Evolutionary conservation across 2,113 vertebrate genomes (phyloP), one percentile per base, ranked within the genome.

Genomic region (Anarhynchus alexandrinus): DNA sequence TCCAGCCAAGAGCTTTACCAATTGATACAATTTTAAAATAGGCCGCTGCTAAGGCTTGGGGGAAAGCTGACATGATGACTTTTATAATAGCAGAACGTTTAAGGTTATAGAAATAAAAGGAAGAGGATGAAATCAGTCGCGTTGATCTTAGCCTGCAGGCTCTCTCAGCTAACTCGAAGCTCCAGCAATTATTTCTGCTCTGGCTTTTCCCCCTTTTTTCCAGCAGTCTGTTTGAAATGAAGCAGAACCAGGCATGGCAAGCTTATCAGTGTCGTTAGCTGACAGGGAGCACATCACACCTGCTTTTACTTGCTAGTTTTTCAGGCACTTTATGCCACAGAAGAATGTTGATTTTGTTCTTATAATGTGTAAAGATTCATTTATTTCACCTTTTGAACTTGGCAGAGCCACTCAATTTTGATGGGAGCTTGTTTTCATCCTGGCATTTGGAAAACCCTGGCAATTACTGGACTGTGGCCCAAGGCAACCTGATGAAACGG

Each of bases 151-250:
- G 98, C 98, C 98, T 97, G 97, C 98, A 96, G 98, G 98, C 98
- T 98, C 98, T 97, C 97, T 95, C 96, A 43, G 97, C 98, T 97
- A 97, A 88, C 98, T 98, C 86, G 94, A 97, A 98, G 97, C 98
- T 98, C 96, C 97, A 95, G 98, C 98, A 98, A 99, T 99, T 98
- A 99, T 98, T 98, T 98, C 98, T 98, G 98, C 98, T 98, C 94
- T 65, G 96, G 87, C 97, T 98, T 96, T 97, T 85, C 95, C 98
- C 94, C 86, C 85, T 89, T 94, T 96, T 95, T 86, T 81, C 79
- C 88, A 97, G 94, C 97, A 97, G 97, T 97, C 97, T 98, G 97
- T 98, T 98, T 98, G 98, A 98, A 98, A 98, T 98, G 98, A 98
- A 98, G 98, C 98, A 98, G 98, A 98, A 97, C 97, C 95, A 79